These are phyloP conservation scores for Elanoides forficatus DNA, from an alignment of 2,113 vertebrate genomes.

Conservation along the genomic window DNA sequence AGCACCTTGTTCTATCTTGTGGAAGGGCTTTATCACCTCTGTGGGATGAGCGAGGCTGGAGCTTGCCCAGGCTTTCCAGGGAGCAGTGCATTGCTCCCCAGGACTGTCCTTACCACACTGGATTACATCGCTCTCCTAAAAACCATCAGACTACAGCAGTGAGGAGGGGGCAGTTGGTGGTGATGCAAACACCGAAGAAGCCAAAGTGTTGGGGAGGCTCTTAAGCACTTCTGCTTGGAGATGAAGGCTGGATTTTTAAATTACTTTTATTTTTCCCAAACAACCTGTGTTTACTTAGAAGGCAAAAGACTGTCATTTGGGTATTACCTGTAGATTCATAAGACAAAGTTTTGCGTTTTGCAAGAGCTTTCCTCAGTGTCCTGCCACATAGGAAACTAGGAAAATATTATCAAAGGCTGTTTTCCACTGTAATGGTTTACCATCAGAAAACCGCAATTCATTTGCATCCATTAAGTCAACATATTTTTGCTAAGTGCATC, in stretches of 20 bases:
- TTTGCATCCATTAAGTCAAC: not conserved
- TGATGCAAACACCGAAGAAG: not conserved
- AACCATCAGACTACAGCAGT: not conserved
- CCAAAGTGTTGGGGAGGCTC: not conserved
- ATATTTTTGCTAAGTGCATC: not conserved
- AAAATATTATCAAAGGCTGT: not conserved
- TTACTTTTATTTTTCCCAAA: not conserved
- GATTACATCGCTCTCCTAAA: accelerated
- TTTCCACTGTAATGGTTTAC: not conserved
- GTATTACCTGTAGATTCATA: not conserved
- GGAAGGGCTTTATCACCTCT: not conserved
- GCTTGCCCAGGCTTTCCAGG: not conserved
- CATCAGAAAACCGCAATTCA: not conserved
- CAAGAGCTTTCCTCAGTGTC: not conserved
- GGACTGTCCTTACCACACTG: too few species aligned
- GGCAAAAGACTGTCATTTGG: not conserved
- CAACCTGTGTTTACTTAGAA: not conserved
- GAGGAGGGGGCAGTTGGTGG: accelerated
- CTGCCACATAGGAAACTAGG: not conserved
- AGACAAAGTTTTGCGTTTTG: not conserved
- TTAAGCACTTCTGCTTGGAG: not conserved
- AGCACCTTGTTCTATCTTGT: not conserved
- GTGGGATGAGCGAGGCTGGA: accelerated
- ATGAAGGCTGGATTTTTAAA: not conserved
- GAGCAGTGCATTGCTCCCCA: accelerated